phyloP scores from a whole-genome alignment of 1,140 invertebrate species.

The Lucilia cuprina region DNA sequence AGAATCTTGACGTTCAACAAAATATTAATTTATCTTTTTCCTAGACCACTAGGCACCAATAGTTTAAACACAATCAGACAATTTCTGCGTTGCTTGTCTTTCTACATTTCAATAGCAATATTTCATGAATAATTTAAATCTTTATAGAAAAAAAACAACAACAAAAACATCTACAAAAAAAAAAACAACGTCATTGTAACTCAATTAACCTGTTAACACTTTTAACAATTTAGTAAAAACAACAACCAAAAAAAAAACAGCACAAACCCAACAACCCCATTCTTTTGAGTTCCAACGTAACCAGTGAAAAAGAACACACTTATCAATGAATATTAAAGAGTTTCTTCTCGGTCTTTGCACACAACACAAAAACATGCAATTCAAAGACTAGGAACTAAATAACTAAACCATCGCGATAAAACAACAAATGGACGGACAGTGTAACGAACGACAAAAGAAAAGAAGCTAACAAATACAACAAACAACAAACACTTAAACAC shows the following conservation, averaged over 20 bases:
- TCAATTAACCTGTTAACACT: constrained; percentile 32
- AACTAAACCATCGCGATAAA: constrained; percentile 31
- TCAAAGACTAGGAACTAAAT: constrained; percentile 21
- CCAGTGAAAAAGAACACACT: background rate
- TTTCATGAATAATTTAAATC: constrained; percentile 1
- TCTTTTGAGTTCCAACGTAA: background rate
- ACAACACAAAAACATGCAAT: background rate
- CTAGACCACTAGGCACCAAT: too few species aligned
- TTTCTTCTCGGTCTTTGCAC: background rate
- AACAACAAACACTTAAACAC: background rate
- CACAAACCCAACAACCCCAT: background rate
- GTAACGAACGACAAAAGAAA: background rate
- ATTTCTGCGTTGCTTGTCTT: too few species aligned
- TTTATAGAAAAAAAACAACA: background rate
- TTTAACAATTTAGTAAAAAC: background rate
- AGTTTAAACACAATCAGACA: too few species aligned
- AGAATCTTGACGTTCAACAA: too few species aligned
- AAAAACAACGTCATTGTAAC: constrained; percentile 4
- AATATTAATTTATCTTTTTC: too few species aligned
- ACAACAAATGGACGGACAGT: background rate
- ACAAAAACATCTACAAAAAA: background rate
- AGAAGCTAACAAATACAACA: too few species aligned
- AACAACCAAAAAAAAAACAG: background rate
- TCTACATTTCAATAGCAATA: background rate
- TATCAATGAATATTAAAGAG: constrained; percentile 27